Evolutionary conservation across 2,888 invertebrate species (phyloP).

Genomic region (Capitulum mitella): DNA sequence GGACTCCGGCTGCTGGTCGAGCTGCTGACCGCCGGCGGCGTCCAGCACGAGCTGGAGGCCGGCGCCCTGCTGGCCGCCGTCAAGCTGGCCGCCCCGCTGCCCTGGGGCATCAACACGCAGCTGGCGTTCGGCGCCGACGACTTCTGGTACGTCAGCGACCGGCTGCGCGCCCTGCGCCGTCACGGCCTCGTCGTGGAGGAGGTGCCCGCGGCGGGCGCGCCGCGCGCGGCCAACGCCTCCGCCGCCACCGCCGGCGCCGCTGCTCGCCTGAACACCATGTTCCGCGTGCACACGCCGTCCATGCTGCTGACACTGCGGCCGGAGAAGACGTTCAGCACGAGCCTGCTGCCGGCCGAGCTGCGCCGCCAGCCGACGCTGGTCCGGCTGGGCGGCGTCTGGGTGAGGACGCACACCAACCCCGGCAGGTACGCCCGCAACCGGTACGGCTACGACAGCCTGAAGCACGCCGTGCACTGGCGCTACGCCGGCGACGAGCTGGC

Average conservation of each 20-base stretch:
- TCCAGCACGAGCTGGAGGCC: constrained; percentile 40
- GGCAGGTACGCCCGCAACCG: constrained; percentile 40
- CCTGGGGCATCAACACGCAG: constrained; percentile 43
- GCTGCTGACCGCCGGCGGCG: constrained; percentile 36
- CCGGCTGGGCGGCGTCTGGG: constrained; percentile 39
- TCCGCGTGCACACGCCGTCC: constrained; percentile 21
- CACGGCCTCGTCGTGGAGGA: constrained; percentile 28
- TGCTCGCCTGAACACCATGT: too few species aligned
- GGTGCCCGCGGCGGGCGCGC: constrained; percentile 27
- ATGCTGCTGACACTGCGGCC: constrained; percentile 25
- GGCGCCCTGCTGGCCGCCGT: constrained; percentile 42
- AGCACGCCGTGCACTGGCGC: constrained; percentile 41
- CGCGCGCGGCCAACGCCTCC: not conserved
- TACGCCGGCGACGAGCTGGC: constrained; percentile 34
- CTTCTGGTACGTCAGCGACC: constrained; percentile 30
- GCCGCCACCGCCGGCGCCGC: not conserved
- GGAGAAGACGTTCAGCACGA: constrained; percentile 12
- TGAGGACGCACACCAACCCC: constrained; percentile 40
- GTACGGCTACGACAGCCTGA: constrained; percentile 40
- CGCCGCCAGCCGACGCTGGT: constrained; percentile 38
- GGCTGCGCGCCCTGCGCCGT: constrained; percentile 29
- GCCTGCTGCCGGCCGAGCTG: constrained; percentile 32
- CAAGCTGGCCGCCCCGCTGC: constrained; percentile 41
- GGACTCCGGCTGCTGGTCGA: constrained; percentile 37
- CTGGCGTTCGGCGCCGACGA: constrained; percentile 29